phyloP scores from a whole-genome alignment of 2,113 vertebrate genomes.

The Tragulus kanchil region DNA sequence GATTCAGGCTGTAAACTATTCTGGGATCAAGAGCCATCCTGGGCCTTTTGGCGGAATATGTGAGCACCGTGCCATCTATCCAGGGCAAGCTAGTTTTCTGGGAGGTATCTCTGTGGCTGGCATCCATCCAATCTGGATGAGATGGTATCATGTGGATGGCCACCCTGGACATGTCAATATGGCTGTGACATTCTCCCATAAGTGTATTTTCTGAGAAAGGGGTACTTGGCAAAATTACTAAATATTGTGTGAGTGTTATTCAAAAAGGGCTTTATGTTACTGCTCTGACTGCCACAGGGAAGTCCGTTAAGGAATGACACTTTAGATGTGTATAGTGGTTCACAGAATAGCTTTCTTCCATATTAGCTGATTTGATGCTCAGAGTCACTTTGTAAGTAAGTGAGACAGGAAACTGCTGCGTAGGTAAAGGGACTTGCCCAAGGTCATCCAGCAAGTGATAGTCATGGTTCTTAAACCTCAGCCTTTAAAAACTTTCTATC shows the following conservation, averaged over 20 bases:
- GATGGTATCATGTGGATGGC: not conserved
- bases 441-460: not conserved
- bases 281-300: conserved; percentile 1
- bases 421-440: not conserved
- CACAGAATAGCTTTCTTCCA: not conserved
- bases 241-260: not conserved
- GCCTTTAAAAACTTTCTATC: not conserved
- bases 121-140: not conserved
- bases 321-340: not conserved
- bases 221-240: not conserved
- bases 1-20: not conserved
- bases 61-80: not conserved
- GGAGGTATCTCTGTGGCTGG: not conserved
- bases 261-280: not conserved
- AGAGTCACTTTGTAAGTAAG: not conserved
- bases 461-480: not conserved
- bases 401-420: not conserved
- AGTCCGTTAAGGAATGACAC: not conserved
- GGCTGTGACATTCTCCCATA: not conserved
- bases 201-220: conserved; percentile 41
- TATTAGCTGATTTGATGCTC: not conserved
- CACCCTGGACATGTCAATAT: not conserved
- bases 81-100: not conserved
- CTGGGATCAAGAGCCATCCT: not conserved
- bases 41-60: not conserved